Conservation (phyloP, 2,888 invertebrate genomes). For the Philonicus albiceps region DNA sequence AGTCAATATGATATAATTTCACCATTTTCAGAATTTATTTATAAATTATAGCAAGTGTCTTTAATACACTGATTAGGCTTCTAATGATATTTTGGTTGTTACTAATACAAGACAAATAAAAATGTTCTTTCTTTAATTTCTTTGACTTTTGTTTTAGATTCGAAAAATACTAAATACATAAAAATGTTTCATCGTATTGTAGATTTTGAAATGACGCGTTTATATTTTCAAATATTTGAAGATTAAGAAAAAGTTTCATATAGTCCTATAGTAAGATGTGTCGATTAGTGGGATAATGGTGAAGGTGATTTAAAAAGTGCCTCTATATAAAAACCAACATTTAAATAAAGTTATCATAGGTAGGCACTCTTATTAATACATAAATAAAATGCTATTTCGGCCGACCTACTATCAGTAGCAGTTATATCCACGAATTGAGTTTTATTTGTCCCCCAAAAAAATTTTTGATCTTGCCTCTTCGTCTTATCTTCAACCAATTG, state of each 20-base stretch:
- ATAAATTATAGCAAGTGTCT: too few relatives aligned
- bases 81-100: too few relatives aligned
- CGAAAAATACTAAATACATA: too few relatives aligned
- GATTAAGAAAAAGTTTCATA: not conserved
- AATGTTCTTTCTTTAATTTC: too few relatives aligned
- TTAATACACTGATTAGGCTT: too few relatives aligned
- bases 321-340: not conserved
- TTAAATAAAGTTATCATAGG: not conserved
- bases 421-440: not conserved
- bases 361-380: not conserved
- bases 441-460: not conserved
- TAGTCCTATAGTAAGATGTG: not conserved
- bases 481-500: slow-evolving; percentile 2
- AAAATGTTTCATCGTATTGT: too few relatives aligned
- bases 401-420: not conserved
- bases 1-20: too few relatives aligned
- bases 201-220: not conserved
- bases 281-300: not conserved
- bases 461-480: not conserved
- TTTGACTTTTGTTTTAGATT: too few relatives aligned
- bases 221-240: not conserved
- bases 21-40: too few relatives aligned
- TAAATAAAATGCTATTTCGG: not conserved
- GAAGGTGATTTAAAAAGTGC: not conserved
- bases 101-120: too few relatives aligned